Evolutionary conservation across 2,113 vertebrate species (phyloP), one percentile per base, ranked within the genome.

Genomic region (Choloepus hoffmanni): DNA sequence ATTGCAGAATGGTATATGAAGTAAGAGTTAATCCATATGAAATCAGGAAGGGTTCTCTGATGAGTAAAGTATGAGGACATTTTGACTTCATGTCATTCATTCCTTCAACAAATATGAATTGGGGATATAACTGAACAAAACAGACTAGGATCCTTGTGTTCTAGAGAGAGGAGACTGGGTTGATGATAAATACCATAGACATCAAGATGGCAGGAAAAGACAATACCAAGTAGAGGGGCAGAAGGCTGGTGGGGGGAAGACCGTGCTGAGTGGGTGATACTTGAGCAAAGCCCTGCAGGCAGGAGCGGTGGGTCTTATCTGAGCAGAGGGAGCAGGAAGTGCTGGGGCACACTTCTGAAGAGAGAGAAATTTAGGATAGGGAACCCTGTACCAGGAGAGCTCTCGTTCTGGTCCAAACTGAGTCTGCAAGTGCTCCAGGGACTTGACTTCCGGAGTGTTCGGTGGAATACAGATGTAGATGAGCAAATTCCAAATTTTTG

Each of bases 181-280:
- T 11, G 7, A 2, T 36, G 82, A 26, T 4, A 40, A 82, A 55
- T 12, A 16, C 48, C 7, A 0, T 0, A 21, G 50, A 58, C 10
- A 83, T 10, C 4, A 14, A 21, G 0, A 21, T 23, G 43, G 50
- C 14, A 70, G 28, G 11, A 40, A 68, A 72, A 10, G 5, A 43
- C 19, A 30, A 28, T 16, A 10, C 2, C 16, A 28, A 50, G 40
- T 14, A 0, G 0, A 13, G 63, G 33, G 70, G 4, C 0, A 18
- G 28, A 53, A 72, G 28, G 16, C 0, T 1, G 70, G 40, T 10
- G 73, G 21, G 11, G 58, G 9, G 50, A 86, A 58, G 82, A 30
- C 7, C 43, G 72, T 19, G 48, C 16, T 9, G 4, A 24, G 72
- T 30, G 1, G 33, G 53, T 6, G 19, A 48, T 1, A 21, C 43